Percentiles rank a stretch among this genome's conserved stretches.
Conservation (phyloP, 1,140 invertebrate genomes). For the Aphaenogaster ashmeadi region DNA sequence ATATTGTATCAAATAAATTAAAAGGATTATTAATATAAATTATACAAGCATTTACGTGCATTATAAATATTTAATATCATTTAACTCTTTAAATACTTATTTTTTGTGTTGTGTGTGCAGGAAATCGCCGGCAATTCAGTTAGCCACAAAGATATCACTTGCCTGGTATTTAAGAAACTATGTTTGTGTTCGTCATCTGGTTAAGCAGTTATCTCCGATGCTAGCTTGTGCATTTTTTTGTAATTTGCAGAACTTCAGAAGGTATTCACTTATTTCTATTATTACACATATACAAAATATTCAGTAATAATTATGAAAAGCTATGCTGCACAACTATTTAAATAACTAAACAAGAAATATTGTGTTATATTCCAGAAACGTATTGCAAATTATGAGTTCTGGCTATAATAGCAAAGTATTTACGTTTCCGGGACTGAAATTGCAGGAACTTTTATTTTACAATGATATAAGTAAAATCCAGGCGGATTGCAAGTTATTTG, state of each 20-base stretch:
- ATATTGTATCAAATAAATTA: neutral
- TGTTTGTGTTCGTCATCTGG: constrained; percentile 84
- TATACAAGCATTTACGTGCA: neutral
- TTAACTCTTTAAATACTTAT: constrained; percentile 2
- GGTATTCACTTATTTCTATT: constrained; percentile 79
- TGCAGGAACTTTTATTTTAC: constrained; percentile 81
- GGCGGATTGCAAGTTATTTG: constrained; percentile 79
- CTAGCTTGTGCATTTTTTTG: constrained; percentile 84
- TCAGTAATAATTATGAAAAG: neutral
- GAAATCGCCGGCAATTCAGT: constrained; percentile 65
- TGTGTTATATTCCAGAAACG: constrained; percentile 82
- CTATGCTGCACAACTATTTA: neutral
- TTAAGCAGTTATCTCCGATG: constrained; percentile 86
- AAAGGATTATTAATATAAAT: constrained; percentile 26
- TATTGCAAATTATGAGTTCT: constrained; percentile 87
- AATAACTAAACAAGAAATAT: constrained; percentile 5
- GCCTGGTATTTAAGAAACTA: constrained; percentile 87
- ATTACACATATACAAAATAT: constrained; percentile 25
- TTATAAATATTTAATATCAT: neutral
- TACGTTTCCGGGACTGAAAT: constrained; percentile 83
- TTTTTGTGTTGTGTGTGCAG: constrained; percentile 53
- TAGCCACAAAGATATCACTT: constrained; percentile 85
- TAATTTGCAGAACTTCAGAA: constrained; percentile 86
- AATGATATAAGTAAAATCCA: constrained; percentile 75
- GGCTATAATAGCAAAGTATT: constrained; percentile 88